Percentiles rank a stretch among this genome's conserved stretches.
These are phyloP conservation scores for Drosophila kambysellisi DNA, from an alignment of 2,888 invertebrate genomes.

Conservation along the genomic window DNA sequence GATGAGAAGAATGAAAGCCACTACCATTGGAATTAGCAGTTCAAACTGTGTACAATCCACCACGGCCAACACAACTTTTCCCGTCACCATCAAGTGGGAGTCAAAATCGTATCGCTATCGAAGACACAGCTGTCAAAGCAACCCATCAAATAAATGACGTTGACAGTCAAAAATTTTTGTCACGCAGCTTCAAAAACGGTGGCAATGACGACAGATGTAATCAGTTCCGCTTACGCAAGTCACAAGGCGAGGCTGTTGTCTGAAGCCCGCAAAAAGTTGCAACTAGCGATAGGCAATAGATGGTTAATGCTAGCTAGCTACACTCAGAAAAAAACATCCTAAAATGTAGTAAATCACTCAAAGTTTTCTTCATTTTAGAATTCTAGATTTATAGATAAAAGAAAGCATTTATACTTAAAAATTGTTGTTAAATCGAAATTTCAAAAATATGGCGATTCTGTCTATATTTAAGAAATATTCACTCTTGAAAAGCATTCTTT, in stretches of 20 bases:
- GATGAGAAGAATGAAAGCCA: slow-evolving; percentile 32
- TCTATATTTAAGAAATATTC: neutral
- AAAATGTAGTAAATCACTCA: neutral
- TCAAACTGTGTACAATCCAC: slow-evolving; percentile 21
- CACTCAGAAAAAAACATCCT: neutral
- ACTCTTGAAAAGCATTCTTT: neutral
- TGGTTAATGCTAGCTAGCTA: slow-evolving; percentile 28
- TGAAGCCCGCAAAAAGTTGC: slow-evolving; percentile 37
- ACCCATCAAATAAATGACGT: slow-evolving; percentile 73
- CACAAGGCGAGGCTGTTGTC: slow-evolving; percentile 44
- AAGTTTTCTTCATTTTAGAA: neutral
- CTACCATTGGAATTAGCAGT: slow-evolving; percentile 56
- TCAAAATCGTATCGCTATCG: slow-evolving; percentile 44
- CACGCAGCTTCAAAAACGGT: slow-evolving; percentile 65
- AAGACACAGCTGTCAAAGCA: slow-evolving; percentile 67
- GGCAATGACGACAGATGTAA: slow-evolving; percentile 58
- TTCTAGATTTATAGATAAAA: neutral
- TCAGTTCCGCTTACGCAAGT: slow-evolving; percentile 77
- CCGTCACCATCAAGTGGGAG: slow-evolving; percentile 33
- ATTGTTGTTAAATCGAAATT: neutral
- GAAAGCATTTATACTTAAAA: neutral
- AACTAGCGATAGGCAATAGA: slow-evolving; percentile 62
- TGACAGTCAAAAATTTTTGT: slow-evolving; percentile 68
- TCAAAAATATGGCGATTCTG: neutral
- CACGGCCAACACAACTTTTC: slow-evolving; percentile 11